These are phyloP conservation scores for Corydoras maculifer DNA, from an alignment of 2,113 vertebrate genomes.

Conservation along the genomic window DNA sequence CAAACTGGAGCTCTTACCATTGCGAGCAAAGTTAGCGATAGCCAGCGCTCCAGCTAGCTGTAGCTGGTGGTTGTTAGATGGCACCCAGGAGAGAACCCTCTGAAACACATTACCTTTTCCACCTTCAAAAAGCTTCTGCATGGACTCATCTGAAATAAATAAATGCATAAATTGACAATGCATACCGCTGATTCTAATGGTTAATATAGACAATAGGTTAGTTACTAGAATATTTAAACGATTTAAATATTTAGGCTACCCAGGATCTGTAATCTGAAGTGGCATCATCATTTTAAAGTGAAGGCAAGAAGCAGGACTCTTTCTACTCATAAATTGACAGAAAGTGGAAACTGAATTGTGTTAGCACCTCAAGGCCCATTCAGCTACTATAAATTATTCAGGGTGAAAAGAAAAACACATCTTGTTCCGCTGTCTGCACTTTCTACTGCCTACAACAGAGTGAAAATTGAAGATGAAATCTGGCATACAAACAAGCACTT, in stretches of 20 bases:
- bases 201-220: neutral
- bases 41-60: conserved; percentile 94
- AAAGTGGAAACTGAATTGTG: conserved; percentile 17
- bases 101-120: conserved; percentile 95
- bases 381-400: conserved; percentile 34
- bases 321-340: conserved; percentile 4
- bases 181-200: neutral
- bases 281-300: too few relatives aligned
- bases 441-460: conserved; percentile 14
- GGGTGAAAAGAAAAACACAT: conserved; percentile 14
- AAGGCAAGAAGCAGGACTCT: too few relatives aligned
- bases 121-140: conserved; percentile 97
- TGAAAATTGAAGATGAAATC: neutral
- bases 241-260: too few relatives aligned
- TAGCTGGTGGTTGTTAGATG: conserved; percentile 91
- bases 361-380: conserved; percentile 23
- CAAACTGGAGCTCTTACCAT: conserved; percentile 68
- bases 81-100: conserved; percentile 91
- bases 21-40: conserved; percentile 96
- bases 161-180: neutral
- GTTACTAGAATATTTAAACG: too few relatives aligned
- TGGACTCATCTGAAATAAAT: conserved; percentile 81
- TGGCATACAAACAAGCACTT: too few relatives aligned
- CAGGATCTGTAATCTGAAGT: too few relatives aligned
- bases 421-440: conserved; percentile 3